Base-by-base conservation (phyloP, 1,140 invertebrate genomes). In the Bombus superbus region DNA sequence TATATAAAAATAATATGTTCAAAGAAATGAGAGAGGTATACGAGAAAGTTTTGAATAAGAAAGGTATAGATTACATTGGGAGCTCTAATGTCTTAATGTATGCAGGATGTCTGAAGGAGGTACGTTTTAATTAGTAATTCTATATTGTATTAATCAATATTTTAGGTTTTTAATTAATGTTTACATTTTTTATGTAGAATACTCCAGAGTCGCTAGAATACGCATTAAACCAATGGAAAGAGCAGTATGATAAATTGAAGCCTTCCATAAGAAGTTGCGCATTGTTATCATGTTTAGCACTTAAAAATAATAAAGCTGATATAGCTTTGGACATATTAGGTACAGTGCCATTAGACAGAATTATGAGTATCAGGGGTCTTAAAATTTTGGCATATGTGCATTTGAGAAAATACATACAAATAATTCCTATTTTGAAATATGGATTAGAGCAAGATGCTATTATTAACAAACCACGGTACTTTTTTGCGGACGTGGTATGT, bases 91-190 rank as follows among this genome's bases (percentile, higher is more conserved):
- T 98, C 40, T 94, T 96, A 42, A 91, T 97, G 73, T 97, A 96
- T 73, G 97, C 96, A 76, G 96, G 97, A 40, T 98, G 97, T 93
- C 98, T 97, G 91, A 97, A 97, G 96, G 92, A 97, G 94, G 97
- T 98, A 95, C 35, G 73, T 69, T 57, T 28, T 22, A 38, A 15
- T 74, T 71, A 40, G 0, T 40, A 77, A 83, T 76, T 35, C 5
- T 2, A 15, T 88, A 64, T 66, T 66, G 1, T 22, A 40, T 69
- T 22, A 4, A 40, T 22, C 11, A 38, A 40, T 69, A 10, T 28
- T 25, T 9, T 25, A 69, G 47, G 1, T 38, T 66, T 68, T 74
- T 76, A 73, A 76, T 69, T 64, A 66, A 64, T 75, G 86, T 53
- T 62, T 35, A 66, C 72, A 77, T 88, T 88, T 88, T 91, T 86